Evolutionary conservation across 2,113 vertebrate species (phyloP).

Genomic region (Thunnus thynnus): DNA sequence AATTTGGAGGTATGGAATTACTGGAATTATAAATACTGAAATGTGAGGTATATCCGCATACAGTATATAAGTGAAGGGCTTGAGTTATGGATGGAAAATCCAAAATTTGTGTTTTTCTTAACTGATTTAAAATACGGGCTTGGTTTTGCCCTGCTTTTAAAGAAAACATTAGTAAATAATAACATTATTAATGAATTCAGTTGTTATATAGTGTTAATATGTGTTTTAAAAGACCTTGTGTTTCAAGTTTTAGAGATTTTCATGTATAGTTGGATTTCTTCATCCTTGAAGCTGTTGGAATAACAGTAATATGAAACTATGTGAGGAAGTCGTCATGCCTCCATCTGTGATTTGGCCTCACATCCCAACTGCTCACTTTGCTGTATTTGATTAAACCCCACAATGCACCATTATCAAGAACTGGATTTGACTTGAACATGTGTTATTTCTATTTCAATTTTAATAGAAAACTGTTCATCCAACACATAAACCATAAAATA

Average conservation of each 20-base stretch:
- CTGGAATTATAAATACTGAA: neutral
- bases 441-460: conserved; percentile 79
- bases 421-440: conserved; percentile 73
- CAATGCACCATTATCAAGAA: conserved; percentile 70
- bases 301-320: conserved; percentile 56
- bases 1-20: conserved; percentile 48
- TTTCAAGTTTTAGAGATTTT: neutral
- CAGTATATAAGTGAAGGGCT: neutral
- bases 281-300: conserved; percentile 16
- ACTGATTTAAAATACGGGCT: neutral
- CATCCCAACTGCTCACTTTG: conserved; percentile 59
- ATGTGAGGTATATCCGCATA: conserved; percentile 1
- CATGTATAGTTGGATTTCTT: conserved; percentile 5
- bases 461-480: conserved; percentile 82
- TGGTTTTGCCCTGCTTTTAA: too few species aligned
- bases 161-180: neutral
- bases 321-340: conserved; percentile 51
- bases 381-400: conserved; percentile 67
- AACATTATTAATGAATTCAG: neutral
- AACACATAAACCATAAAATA: conserved; percentile 77
- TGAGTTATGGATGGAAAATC: neutral
- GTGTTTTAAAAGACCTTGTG: neutral
- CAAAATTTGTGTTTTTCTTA: neutral
- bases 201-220: neutral
- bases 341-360: conserved; percentile 59